phyloP scores from a whole-genome alignment of 2,113 vertebrate genomes.

The Otis tarda region DNA sequence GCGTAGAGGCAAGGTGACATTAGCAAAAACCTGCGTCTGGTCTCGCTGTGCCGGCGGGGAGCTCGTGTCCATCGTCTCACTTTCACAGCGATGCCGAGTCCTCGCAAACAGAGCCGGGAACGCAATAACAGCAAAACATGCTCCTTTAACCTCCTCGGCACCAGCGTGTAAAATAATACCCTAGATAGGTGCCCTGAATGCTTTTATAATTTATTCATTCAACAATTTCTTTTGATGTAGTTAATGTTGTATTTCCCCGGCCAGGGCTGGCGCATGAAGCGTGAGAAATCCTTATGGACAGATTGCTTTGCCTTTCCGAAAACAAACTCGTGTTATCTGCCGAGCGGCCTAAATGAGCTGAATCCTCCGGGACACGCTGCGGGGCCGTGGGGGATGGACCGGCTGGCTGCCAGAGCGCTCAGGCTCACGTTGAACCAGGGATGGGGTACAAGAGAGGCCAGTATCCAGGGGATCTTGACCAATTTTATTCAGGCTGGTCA shows the following conservation, averaged over 20 bases:
- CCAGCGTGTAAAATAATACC: constrained; percentile 38
- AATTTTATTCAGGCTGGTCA: background rate
- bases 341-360: constrained; percentile 29
- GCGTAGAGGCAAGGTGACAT: background rate
- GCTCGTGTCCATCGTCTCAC: constrained; percentile 34
- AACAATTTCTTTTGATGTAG: constrained; percentile 51
- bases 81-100: background rate
- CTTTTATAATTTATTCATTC: constrained; percentile 73
- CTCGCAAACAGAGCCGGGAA: background rate
- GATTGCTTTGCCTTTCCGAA: constrained; percentile 57
- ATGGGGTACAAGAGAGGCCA: background rate
- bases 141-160: constrained; percentile 55
- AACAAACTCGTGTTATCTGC: constrained; percentile 57
- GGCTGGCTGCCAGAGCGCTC: background rate
- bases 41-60: background rate
- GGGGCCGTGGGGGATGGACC: background rate
- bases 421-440: background rate
- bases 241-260: constrained; percentile 64
- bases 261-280: constrained; percentile 41
- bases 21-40: background rate
- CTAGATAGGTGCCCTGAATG: constrained; percentile 50
- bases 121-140: constrained; percentile 48
- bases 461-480: background rate
- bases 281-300: constrained; percentile 70
- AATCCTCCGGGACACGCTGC: background rate